Evolutionary conservation across 35 echinoderm and acorn worm genomes (phyloP).

Genomic region (Ophioderma brevispina): DNA sequence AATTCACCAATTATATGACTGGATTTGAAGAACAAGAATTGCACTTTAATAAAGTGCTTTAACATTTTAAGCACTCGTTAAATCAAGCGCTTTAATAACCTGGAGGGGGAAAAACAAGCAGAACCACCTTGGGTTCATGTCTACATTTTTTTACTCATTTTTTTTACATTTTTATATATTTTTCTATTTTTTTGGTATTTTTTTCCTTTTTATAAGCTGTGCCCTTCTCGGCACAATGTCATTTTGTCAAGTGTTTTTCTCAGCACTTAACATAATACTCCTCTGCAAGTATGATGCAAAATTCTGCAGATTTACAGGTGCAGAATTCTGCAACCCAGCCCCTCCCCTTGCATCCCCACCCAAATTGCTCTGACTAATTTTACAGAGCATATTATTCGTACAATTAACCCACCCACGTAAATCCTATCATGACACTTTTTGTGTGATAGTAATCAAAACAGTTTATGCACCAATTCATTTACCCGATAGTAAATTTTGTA

Average conservation of each 20-base stretch:
- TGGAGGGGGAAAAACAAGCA: conserved; percentile 8
- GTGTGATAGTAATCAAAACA: too few relatives aligned
- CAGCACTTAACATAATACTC: background rate
- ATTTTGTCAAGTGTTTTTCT: conserved; percentile 6
- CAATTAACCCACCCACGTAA: too few relatives aligned
- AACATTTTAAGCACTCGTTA: background rate
- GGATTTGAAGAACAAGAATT: background rate
- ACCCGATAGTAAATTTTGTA: too few relatives aligned
- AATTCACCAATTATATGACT: background rate
- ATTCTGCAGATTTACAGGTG: background rate
- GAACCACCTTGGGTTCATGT: background rate
- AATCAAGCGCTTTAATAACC: background rate
- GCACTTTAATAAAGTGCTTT: background rate
- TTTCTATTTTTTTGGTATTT: background rate
- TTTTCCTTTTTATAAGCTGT: background rate
- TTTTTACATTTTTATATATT: background rate
- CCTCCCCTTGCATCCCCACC: too few relatives aligned
- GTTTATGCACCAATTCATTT: too few relatives aligned
- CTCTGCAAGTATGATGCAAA: background rate
- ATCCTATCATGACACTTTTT: too few relatives aligned
- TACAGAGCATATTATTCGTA: too few relatives aligned
- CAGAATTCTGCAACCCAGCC: too few relatives aligned
- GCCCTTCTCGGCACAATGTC: conserved; percentile 1
- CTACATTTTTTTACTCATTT: conserved; percentile 14
- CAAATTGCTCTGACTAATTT: too few relatives aligned